These are phyloP conservation scores for Sparidentex hasta DNA, from an alignment of 2,797 vertebrate genomes.

Conservation along the genomic window DNA sequence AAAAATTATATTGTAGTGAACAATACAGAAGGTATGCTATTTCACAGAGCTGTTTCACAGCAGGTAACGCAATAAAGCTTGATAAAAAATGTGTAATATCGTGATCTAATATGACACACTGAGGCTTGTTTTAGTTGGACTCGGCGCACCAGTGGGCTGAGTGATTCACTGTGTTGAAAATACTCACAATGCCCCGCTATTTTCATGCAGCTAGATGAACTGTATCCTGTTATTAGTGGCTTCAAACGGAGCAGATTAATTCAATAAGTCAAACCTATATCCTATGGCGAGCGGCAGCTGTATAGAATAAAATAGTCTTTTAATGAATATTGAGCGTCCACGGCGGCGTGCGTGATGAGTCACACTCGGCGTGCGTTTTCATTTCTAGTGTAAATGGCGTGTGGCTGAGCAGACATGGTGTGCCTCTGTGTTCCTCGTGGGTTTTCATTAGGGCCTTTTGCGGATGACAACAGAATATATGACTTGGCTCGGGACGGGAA, in stretches of 20 bases:
- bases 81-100: constrained; percentile 50
- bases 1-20: constrained; percentile 41
- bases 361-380: constrained; percentile 42
- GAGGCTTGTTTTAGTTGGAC: constrained; percentile 60
- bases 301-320: constrained; percentile 27
- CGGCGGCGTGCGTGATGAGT: constrained; percentile 21
- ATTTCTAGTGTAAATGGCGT: constrained; percentile 45
- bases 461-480: constrained; percentile 83
- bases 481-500: constrained; percentile 79
- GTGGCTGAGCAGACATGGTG: constrained; percentile 53
- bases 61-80: constrained; percentile 44
- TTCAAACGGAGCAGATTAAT: constrained; percentile 50
- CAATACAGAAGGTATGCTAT: constrained; percentile 49
- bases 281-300: constrained; percentile 44
- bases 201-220: constrained; percentile 49
- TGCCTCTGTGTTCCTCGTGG: constrained; percentile 66
- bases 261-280: constrained; percentile 55
- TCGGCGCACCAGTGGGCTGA: not conserved
- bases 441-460: constrained; percentile 78
- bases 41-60: constrained; percentile 53
- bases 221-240: constrained; percentile 68
- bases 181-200: constrained; percentile 46
- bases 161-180: constrained; percentile 63
- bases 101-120: constrained; percentile 49
- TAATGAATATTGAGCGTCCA: constrained; percentile 33